phyloP scores from a whole-genome alignment of 2,888 invertebrate genomes.

The Halocaridina rubra region DNA sequence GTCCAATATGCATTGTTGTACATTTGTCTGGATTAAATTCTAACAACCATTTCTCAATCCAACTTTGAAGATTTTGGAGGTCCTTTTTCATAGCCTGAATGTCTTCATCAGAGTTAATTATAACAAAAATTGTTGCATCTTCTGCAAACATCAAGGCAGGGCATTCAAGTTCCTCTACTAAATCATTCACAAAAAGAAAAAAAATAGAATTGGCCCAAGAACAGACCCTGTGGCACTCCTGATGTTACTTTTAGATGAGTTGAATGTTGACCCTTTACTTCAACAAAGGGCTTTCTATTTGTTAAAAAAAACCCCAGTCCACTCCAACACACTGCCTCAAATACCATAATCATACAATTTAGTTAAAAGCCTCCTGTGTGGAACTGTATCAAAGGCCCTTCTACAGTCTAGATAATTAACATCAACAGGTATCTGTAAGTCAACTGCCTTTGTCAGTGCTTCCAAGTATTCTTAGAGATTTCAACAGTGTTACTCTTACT shows the following conservation, averaged over 20 bases:
- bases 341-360: background rate
- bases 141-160: background rate
- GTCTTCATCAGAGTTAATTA: background rate
- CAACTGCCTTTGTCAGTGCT: background rate
- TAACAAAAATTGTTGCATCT: background rate
- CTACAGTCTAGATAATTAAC: background rate
- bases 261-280: background rate
- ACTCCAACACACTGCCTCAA: background rate
- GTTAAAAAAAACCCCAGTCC: too few relatives aligned
- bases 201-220: background rate
- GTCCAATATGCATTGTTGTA: background rate
- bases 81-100: too few relatives aligned
- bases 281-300: background rate
- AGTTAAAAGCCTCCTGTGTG: background rate
- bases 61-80: background rate
- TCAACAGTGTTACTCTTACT: background rate
- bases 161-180: background rate
- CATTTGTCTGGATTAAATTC: background rate
- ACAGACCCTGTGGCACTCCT: background rate
- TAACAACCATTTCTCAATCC: background rate
- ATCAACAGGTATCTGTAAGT: background rate
- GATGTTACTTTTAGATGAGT: background rate
- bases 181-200: background rate
- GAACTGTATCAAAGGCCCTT: too few relatives aligned
- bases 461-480: background rate